A percentile compares a stretch with the other conserved stretches of the same genome.
phyloP scores from a whole-genome alignment of 2,113 vertebrate genomes.

The Vulpes lagopus region DNA sequence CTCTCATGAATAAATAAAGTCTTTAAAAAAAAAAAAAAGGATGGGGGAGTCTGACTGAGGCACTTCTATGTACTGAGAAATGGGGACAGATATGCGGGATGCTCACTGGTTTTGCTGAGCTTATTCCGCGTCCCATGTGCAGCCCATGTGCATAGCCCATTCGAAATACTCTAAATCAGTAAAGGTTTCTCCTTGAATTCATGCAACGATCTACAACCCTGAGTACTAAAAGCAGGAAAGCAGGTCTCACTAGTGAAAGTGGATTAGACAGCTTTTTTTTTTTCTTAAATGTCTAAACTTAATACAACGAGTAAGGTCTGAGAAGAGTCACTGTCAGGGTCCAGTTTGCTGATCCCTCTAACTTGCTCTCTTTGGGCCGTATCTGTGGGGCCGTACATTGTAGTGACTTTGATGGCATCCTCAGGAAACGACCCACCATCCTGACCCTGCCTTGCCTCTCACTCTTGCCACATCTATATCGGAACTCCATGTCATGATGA shows the following conservation, averaged over 20 bases:
- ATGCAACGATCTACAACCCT: background rate
- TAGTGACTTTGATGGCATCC: background rate
- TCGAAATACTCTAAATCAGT: background rate
- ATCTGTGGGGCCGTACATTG: background rate
- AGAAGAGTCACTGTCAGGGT: background rate
- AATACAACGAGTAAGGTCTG: background rate
- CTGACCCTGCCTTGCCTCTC: too few species aligned
- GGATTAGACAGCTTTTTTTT: background rate
- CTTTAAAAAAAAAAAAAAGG: background rate
- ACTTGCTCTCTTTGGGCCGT: background rate
- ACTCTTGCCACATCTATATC: fast-evolving
- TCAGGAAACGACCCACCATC: background rate
- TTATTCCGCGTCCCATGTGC: background rate
- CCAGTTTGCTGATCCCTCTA: background rate
- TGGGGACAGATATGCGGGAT: fast-evolving
- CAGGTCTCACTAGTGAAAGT: background rate
- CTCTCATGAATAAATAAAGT: too few species aligned
- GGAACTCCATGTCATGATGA: fast-evolving
- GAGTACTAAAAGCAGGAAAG: background rate
- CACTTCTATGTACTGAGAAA: background rate
- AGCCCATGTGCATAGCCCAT: background rate
- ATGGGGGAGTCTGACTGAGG: background rate
- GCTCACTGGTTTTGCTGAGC: background rate
- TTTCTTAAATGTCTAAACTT: background rate
- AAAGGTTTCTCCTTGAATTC: background rate